Evolutionary conservation across 2,888 invertebrate genomes (phyloP).

Genomic region (Drosophila formosana): DNA sequence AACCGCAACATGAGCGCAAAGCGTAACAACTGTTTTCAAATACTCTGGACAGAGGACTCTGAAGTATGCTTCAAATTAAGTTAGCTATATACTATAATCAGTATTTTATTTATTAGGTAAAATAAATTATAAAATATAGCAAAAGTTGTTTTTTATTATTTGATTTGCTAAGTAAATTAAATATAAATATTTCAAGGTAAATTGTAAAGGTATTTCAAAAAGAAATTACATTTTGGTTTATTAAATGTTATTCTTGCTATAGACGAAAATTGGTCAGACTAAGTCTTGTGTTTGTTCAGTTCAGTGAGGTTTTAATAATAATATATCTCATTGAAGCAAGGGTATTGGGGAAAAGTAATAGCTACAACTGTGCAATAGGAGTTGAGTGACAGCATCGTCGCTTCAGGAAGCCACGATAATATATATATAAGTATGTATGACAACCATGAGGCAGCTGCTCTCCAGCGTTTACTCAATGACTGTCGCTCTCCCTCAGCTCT

Average conservation of each 20-base stretch:
- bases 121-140: too few relatives aligned
- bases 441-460: slow-evolving; percentile 23
- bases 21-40: background rate
- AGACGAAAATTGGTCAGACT: too few relatives aligned
- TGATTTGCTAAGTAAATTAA: too few relatives aligned
- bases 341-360: slow-evolving; percentile 4
- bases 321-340: too few relatives aligned
- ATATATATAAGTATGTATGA: slow-evolving; percentile 12
- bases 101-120: too few relatives aligned
- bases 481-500: background rate
- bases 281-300: background rate
- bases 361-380: background rate
- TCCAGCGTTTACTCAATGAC: background rate
- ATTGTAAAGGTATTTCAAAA: background rate
- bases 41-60: background rate
- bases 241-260: too few relatives aligned
- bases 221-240: background rate
- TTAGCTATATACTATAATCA: background rate
- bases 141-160: too few relatives aligned
- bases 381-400: slow-evolving; percentile 21
- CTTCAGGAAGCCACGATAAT: slow-evolving; percentile 28
- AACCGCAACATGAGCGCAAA: slow-evolving; percentile 3
- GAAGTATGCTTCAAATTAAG: background rate
- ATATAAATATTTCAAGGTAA: too few relatives aligned
- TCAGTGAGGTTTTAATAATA: background rate